Conservation (phyloP, 1,140 invertebrate genomes). For the Stegodyphus dumicola region DNA sequence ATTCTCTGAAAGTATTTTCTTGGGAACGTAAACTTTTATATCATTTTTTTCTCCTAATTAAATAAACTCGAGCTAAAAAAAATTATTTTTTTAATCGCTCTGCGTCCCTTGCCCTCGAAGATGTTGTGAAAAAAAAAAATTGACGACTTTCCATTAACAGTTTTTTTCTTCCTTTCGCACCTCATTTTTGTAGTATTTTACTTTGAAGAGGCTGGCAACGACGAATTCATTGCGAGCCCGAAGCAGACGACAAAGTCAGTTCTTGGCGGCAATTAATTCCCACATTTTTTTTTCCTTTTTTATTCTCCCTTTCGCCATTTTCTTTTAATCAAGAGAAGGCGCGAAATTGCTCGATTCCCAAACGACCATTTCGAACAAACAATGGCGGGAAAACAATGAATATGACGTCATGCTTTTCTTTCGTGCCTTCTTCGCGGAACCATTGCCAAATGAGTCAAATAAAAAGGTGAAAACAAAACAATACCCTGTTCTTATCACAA, state of each 20-base stretch:
- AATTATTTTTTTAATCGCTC: constrained; percentile 51
- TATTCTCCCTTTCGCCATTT: constrained; percentile 40
- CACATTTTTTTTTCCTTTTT: constrained; percentile 46
- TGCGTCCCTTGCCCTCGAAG: constrained; percentile 36
- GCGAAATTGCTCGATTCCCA: constrained; percentile 59
- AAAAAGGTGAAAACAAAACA: constrained; percentile 61
- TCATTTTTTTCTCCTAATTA: constrained; percentile 59
- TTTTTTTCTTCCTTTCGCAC: constrained; percentile 37
- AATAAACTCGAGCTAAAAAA: constrained; percentile 54
- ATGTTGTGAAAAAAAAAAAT: constrained; percentile 43
- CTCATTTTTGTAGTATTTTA: constrained; percentile 59
- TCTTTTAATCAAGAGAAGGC: constrained; percentile 60
- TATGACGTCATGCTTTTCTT: constrained; percentile 52
- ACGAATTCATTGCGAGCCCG: constrained; percentile 53
- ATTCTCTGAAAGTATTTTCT: constrained; percentile 44
- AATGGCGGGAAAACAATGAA: constrained; percentile 61
- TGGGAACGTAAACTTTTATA: constrained; percentile 60
- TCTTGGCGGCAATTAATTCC: constrained; percentile 58
- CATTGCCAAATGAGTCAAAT: constrained; percentile 49
- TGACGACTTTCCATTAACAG: constrained; percentile 59
- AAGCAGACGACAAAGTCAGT: constrained; percentile 55
- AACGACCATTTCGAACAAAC: constrained; percentile 61
- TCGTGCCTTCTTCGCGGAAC: constrained; percentile 24
- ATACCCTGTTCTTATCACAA: constrained; percentile 48
- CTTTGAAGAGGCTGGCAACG: constrained; percentile 53